A percentile compares a stretch with the other conserved stretches of the same genome.
Conservation (phyloP, 2,797 vertebrate genomes). For the Carduelis carduelis region DNA sequence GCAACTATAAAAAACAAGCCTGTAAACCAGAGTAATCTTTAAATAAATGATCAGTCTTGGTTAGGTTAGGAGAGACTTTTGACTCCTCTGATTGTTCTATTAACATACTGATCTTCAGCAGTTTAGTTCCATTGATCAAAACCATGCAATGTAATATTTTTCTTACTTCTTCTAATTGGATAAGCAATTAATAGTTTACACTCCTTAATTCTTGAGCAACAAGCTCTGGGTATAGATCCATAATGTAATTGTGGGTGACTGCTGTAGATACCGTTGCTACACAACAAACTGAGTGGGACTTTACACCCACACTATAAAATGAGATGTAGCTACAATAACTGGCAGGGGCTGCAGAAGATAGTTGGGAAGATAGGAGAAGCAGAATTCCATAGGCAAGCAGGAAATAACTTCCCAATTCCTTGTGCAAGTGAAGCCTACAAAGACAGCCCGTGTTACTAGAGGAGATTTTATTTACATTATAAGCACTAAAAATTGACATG, state of each 20-base stretch:
- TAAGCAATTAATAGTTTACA: background rate
- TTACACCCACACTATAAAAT: slow-evolving; percentile 7
- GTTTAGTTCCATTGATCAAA: background rate
- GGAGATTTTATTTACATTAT: background rate
- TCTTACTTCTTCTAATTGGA: background rate
- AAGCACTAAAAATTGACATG: background rate
- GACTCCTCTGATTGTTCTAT: background rate
- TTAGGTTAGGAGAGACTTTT: background rate
- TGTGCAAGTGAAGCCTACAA: background rate
- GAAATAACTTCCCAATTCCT: background rate
- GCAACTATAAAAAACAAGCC: background rate
- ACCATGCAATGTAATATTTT: background rate
- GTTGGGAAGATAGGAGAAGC: background rate
- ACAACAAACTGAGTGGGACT: slow-evolving; percentile 21
- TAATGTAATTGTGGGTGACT: background rate
- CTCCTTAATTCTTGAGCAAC: background rate
- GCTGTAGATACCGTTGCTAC: slow-evolving; percentile 2
- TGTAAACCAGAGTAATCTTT: background rate
- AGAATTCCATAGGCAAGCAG: background rate
- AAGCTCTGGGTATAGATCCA: background rate
- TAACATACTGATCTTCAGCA: background rate
- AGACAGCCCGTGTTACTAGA: background rate
- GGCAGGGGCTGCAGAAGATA: background rate
- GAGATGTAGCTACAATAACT: background rate
- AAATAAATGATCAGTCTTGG: background rate